Evolutionary conservation across 2,797 vertebrate species (phyloP).

Genomic region (Epinephelus malabaricus): DNA sequence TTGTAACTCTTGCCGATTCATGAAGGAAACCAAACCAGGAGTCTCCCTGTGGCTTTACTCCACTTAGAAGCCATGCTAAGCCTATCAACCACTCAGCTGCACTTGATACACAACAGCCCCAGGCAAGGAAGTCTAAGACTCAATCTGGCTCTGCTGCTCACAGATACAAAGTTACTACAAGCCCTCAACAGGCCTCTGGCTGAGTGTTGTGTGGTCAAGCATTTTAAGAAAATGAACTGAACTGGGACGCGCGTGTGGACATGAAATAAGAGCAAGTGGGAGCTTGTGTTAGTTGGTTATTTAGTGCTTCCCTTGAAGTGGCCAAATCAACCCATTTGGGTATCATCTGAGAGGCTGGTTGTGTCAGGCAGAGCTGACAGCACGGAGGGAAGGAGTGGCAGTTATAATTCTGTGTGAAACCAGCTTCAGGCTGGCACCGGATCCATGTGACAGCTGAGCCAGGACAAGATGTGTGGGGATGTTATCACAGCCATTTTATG

Average conservation of each 20-base stretch:
- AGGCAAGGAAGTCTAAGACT: slow-evolving; percentile 57
- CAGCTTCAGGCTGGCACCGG: slow-evolving; percentile 48
- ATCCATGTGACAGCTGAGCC: slow-evolving; percentile 50
- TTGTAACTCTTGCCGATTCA: slow-evolving; percentile 42
- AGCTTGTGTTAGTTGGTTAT: slow-evolving; percentile 44
- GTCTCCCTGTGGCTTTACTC: slow-evolving; percentile 50
- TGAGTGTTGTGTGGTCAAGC: slow-evolving; percentile 58
- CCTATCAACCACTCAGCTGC: slow-evolving; percentile 68
- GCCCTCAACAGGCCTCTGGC: slow-evolving; percentile 49
- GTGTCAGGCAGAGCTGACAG: slow-evolving; percentile 43
- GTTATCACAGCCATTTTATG: slow-evolving; percentile 32
- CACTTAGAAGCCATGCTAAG: slow-evolving; percentile 67
- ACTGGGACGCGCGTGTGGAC: slow-evolving; percentile 39
- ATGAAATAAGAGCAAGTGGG: slow-evolving; percentile 32
- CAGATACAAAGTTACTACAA: slow-evolving; percentile 66
- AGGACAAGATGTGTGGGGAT: slow-evolving; percentile 32
- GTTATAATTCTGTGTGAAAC: slow-evolving; percentile 44
- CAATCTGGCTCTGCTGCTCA: slow-evolving; percentile 57
- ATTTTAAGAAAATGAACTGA: slow-evolving; percentile 58
- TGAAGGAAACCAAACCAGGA: slow-evolving; percentile 35
- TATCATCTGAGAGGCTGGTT: slow-evolving; percentile 36
- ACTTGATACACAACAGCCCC: slow-evolving; percentile 63
- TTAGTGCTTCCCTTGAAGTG: slow-evolving; percentile 55
- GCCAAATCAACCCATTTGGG: slow-evolving; percentile 51
- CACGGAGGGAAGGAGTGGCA: slow-evolving; percentile 9